Evolutionary conservation across 2,113 vertebrate genomes (phyloP).

Genomic region (Rhadina sibilatrix): DNA sequence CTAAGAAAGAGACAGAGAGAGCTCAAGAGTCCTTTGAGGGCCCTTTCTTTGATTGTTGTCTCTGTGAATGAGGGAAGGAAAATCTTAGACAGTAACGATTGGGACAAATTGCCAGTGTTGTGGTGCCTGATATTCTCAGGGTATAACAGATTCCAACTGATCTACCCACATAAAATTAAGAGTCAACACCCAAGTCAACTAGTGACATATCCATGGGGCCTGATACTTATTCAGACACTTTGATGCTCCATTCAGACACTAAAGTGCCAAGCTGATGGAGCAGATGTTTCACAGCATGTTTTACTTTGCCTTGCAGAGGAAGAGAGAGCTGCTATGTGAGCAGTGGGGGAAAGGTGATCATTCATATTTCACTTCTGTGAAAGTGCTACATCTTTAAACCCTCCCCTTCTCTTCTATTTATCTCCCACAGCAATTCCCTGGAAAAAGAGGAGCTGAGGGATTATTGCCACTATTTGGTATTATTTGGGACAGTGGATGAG

Average conservation of each 20-base stretch:
- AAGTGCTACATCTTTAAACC: neutral
- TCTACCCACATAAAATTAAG: neutral
- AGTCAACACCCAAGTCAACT: neutral
- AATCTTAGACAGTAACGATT: fast-evolving
- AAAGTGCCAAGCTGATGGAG: neutral
- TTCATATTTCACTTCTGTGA: neutral
- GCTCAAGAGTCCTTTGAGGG: neutral
- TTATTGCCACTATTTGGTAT: neutral
- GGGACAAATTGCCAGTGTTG: neutral
- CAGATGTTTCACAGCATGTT: neutral
- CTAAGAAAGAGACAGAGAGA: neutral
- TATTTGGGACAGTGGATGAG: neutral
- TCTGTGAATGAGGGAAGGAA: neutral
- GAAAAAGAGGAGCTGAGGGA: neutral
- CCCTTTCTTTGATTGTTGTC: neutral
- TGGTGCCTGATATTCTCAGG: neutral
- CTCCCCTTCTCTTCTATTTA: neutral
- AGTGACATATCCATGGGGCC: neutral
- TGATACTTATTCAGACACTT: neutral
- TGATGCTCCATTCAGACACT: neutral
- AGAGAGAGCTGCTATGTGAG: neutral
- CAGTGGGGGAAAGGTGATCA: neutral
- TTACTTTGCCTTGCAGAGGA: neutral
- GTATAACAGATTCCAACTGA: neutral
- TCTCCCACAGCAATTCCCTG: neutral